Evolutionary conservation across 2,113 vertebrate genomes (phyloP), one percentile per base, ranked within the genome.

Genomic region (Theristicus caerulescens): DNA sequence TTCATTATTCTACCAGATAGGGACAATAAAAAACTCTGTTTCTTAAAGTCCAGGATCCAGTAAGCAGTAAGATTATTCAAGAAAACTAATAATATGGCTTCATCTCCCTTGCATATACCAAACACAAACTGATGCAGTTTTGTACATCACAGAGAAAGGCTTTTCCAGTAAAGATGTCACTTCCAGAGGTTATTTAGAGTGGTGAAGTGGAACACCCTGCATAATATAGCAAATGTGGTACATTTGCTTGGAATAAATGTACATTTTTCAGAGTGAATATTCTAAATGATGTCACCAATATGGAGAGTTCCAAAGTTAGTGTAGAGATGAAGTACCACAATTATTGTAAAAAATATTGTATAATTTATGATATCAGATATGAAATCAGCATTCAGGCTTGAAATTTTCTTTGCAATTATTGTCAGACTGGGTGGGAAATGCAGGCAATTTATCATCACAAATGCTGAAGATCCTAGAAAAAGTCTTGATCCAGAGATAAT

Each of bases 331-430:
- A 78, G 38, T 64, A 88, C 47, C 26, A 36, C 61, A 76, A 64
- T 52, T 57, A 51, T 72, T 91, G 55, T 82, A 25, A 84, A 46
- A 84, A 82, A 89, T 76, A 71, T 36, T 66, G 21, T 40, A 67
- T 90, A 82, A 90, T 90, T 93, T 91, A 61, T 80, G 18, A 84
- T 57, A 79, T 51, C 58, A 82, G 42, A 65, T 76, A 76, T 24
- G 62, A 95, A 95, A 87, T 86, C 82, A 88, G 32, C 58, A 83
- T 90, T 88, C 67, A 85, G 49, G n/a, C 36, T 85, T 58, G 52
- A 88, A 58, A 87, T 54, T 90, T 82, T 70, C 73, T 80, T 90
- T 52, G 31, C 36, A 71, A 26, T 69, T 82, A 49, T 62, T 81
- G 49, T 88, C 65, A 88, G 36, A n/a, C 66, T 58, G 38, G 38